A percentile compares a stretch with the other conserved stretches of the same genome.
phyloP scores from a whole-genome alignment of 2,797 vertebrate genomes.

The Cetoscarus ocellatus region DNA sequence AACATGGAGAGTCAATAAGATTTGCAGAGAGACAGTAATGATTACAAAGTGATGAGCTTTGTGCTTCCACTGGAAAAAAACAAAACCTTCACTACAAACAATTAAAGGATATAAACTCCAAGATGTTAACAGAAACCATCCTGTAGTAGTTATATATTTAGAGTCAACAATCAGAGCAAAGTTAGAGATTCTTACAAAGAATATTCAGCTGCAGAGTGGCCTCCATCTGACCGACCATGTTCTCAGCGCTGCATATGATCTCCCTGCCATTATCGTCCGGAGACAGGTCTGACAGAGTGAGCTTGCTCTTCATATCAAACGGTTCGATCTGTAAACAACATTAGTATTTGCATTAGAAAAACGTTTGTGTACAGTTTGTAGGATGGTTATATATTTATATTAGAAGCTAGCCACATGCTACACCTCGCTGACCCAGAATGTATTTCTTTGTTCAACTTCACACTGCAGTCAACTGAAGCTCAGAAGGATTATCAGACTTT shows the following conservation, averaged over 20 bases:
- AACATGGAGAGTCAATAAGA: slow-evolving; percentile 73
- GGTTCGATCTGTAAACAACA: slow-evolving; percentile 84
- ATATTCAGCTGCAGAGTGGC: slow-evolving; percentile 92
- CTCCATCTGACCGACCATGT: slow-evolving; percentile 93
- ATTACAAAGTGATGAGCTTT: slow-evolving; percentile 61
- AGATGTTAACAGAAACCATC: slow-evolving; percentile 13
- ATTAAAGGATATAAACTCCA: slow-evolving; percentile 50
- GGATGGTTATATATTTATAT: background rate
- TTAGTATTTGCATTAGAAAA: background rate
- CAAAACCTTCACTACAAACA: slow-evolving; percentile 40
- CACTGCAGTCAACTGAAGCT: background rate
- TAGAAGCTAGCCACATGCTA: background rate
- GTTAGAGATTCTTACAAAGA: slow-evolving; percentile 90
- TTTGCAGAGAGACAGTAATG: slow-evolving; percentile 66
- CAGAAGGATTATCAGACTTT: background rate
- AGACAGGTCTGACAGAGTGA: slow-evolving; percentile 92
- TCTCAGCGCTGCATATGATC: slow-evolving; percentile 94
- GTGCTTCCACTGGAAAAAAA: slow-evolving; percentile 54
- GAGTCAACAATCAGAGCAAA: slow-evolving; percentile 5
- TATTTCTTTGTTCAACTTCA: too few relatives aligned
- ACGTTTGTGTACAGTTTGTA: background rate
- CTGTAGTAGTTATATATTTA: slow-evolving; percentile 10
- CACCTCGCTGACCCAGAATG: too few relatives aligned
- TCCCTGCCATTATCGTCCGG: slow-evolving; percentile 91
- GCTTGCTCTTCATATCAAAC: slow-evolving; percentile 83